phyloP scores from a whole-genome alignment of 2,888 invertebrate genomes.

The Eilema griseolum region DNA sequence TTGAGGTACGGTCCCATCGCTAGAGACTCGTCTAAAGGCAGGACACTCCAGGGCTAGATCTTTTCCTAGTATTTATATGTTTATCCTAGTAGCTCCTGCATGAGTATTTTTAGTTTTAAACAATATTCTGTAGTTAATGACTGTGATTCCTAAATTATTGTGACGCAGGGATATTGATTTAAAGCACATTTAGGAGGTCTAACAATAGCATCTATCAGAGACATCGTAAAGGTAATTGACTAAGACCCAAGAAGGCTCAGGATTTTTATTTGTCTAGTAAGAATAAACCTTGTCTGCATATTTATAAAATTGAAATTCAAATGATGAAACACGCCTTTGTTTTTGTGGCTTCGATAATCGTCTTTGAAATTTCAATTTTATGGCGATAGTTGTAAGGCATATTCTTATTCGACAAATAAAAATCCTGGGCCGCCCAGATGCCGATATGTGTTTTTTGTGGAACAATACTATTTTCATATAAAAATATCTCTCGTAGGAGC shows the following conservation, averaged over 20 bases:
- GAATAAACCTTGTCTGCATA: no score
- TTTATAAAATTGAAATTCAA: no score
- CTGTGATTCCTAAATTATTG: background rate
- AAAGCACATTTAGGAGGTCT: background rate
- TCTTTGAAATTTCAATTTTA: no score
- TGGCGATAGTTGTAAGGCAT: no score
- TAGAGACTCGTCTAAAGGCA: constrained; percentile 38
- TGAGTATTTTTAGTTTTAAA: constrained; percentile 4
- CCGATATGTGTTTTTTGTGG: background rate
- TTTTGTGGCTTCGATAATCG: no score
- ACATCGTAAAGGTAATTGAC: background rate
- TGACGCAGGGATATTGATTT: constrained; percentile 4
- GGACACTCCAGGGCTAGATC: background rate
- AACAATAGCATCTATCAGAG: background rate
- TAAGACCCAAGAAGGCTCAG: no score
- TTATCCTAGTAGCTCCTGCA: background rate
- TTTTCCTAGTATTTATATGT: background rate
- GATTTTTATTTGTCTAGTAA: no score
- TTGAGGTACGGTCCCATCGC: constrained; percentile 47
- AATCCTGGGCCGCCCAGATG: no score
- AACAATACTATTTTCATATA: background rate
- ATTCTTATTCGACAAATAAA: no score
- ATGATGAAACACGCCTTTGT: no score
- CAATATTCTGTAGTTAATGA: constrained; percentile 2
- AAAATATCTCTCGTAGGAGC: background rate